Percentiles rank a stretch among this genome's conserved stretches.
Evolutionary conservation across 2,113 vertebrate genomes (phyloP).

Genomic region (Ageneiosus marmoratus): DNA sequence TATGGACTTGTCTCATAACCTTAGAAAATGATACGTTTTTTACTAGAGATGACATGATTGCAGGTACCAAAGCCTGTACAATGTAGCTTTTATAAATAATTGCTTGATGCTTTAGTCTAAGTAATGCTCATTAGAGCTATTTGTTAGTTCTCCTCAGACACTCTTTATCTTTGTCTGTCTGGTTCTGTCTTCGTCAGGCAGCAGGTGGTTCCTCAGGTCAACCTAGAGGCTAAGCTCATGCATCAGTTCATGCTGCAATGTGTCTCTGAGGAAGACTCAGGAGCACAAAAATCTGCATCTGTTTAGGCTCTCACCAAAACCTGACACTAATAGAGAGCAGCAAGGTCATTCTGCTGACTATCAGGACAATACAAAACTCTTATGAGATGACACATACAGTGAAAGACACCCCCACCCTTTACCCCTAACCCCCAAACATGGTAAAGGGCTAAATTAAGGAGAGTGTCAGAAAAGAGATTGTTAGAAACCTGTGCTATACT

Average conservation of each 20-base stretch:
- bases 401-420: not conserved
- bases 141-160: conserved; percentile 25
- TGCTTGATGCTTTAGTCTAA: conserved; percentile 11
- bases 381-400: conserved; percentile 17
- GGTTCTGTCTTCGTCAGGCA: conserved; percentile 1
- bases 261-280: conserved; percentile 30
- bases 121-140: conserved; percentile 36
- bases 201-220: conserved; percentile 21
- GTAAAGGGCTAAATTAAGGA: not conserved
- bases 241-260: conserved; percentile 47
- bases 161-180: conserved; percentile 24
- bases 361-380: conserved; percentile 5
- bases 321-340: conserved; percentile 35
- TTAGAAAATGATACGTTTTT: conserved; percentile 1
- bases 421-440: not conserved
- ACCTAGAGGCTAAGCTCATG: conserved; percentile 34
- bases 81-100: conserved; percentile 20
- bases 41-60: not conserved
- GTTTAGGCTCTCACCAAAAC: conserved; percentile 25
- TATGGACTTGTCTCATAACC: not conserved
- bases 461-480: not conserved
- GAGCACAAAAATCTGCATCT: conserved; percentile 31
- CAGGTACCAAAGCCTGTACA: not conserved
- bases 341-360: conserved; percentile 36
- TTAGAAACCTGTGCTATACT: not conserved